Conservation (phyloP, 2,797 vertebrate genomes). For the Rhynchotus rufescens region DNA sequence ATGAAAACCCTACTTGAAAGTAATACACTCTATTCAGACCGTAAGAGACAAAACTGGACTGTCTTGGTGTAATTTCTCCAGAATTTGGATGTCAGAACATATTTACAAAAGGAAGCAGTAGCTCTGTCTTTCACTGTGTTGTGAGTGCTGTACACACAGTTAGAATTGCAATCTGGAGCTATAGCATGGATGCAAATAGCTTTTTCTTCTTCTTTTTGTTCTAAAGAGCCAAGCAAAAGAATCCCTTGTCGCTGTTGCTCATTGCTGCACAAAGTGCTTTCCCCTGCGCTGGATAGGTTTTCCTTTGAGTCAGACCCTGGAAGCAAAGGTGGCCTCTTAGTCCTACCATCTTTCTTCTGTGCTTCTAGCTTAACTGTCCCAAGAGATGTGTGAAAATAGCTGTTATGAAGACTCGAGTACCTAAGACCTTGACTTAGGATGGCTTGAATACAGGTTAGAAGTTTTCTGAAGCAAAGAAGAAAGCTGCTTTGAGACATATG, state of each 20-base stretch:
- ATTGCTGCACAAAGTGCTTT: not conserved
- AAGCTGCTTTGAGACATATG: rapidly evolving
- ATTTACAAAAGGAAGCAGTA: not conserved
- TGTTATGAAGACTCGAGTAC: not conserved
- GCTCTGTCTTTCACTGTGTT: not conserved
- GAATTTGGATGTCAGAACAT: not conserved
- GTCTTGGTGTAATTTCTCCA: not conserved
- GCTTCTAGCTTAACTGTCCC: not conserved
- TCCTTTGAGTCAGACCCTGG: not conserved
- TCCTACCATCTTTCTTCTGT: not conserved
- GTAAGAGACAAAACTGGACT: not conserved
- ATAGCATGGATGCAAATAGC: not conserved
- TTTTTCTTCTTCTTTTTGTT: not conserved
- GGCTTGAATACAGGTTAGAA: not conserved
- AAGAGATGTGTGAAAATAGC: not conserved
- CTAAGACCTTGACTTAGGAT: not conserved
- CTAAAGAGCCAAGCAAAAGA: not conserved
- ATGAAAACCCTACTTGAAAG: rapidly evolving
- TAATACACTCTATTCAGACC: not conserved
- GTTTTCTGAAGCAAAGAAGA: not conserved
- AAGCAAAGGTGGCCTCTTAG: not conserved
- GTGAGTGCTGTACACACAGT: not conserved
- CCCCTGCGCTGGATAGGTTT: not conserved
- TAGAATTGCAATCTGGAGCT: not conserved
- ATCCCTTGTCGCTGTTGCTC: not conserved